Base-by-base conservation (phyloP, 2,797 vertebrate species). In the Rhinoraja longicauda region DNA sequence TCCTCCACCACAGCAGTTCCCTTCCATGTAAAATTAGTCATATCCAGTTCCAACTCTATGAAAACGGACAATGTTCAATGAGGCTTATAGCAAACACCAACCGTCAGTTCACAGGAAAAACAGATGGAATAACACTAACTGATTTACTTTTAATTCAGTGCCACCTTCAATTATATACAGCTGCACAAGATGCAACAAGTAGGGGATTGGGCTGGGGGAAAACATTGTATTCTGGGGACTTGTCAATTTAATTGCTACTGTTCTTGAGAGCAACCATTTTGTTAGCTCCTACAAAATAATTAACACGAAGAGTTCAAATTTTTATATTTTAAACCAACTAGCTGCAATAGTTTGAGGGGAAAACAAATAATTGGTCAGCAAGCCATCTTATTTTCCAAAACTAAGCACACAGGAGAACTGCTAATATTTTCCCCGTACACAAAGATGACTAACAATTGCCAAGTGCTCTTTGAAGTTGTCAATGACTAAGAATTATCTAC, bases 101-200 rank as follows among this genome's bases (percentile, higher is more conserved):
- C 13, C 90, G 75, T 53, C 67, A 92, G 73, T 92, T 36, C 90
- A 92, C 8, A 39, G 90, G 72, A 72, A 59, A 90, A 72, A n/a
- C n/a, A 26, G 88, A 39, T 12, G 67, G 90, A 92, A 24, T 32
- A 91, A 57, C 10, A 12, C 45, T 13, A 29, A 70, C 21, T 72
- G 9, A 91, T 32, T 39, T 29, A 62, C 57, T 82, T 57, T 82
- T 82, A 82, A 39, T 91, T 32, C 36, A 24, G 67, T 92, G 13
- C 53, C 81, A 75, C 39, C n/a, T 67, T 64, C 36, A 75, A 53
- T 90, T 92, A 75, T 45, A 45, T 92, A 39, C 8, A 45, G 39
- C 36, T 72, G 7, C 64, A 32, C 17, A 72, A 90, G 32, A 17
- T 86, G 7, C 59, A 88, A 67, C n/a, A 62, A 86, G 59, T n/a